These are phyloP conservation scores for Celastrina argiolus DNA, from an alignment of 2,888 invertebrate genomes.

Conservation along the genomic window DNA sequence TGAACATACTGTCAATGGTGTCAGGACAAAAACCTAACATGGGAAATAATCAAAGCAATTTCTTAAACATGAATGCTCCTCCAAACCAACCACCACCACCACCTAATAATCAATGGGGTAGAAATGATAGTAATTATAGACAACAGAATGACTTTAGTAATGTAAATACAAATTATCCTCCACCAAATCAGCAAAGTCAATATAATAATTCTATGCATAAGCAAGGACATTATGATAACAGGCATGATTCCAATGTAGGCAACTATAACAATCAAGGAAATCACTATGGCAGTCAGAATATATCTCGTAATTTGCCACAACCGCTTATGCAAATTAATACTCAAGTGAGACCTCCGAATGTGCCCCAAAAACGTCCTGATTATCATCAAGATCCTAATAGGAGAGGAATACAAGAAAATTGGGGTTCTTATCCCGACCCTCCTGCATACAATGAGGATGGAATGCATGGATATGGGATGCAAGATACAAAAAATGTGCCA, in stretches of 20 bases:
- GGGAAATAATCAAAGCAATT: slow-evolving; percentile 23
- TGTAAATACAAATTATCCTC: slow-evolving; percentile 24
- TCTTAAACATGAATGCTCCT: slow-evolving; percentile 6
- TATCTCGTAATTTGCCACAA: slow-evolving; percentile 30
- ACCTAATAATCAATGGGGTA: slow-evolving; percentile 43
- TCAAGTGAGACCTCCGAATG: slow-evolving; percentile 40
- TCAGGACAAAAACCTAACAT: slow-evolving; percentile 37
- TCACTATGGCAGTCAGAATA: slow-evolving; percentile 35
- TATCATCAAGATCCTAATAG: slow-evolving; percentile 36
- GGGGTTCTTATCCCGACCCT: neutral
- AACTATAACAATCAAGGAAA: slow-evolving; percentile 35
- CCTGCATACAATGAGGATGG: neutral
- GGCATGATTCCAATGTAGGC: neutral
- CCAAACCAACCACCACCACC: slow-evolving; percentile 23
- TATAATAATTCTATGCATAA: slow-evolving; percentile 24
- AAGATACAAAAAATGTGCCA: neutral
- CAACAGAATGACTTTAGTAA: slow-evolving; percentile 22
- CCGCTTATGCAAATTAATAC: slow-evolving; percentile 32
- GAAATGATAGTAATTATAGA: slow-evolving; percentile 40
- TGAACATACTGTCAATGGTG: slow-evolving; percentile 77
- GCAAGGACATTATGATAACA: slow-evolving; percentile 21
- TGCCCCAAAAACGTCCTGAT: slow-evolving; percentile 37
- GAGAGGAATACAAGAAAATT: slow-evolving; percentile 29
- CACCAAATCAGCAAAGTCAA: slow-evolving; percentile 23
- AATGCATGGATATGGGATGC: neutral